Evolutionary conservation across 1,140 invertebrate species (phyloP), one percentile per base, ranked within the genome.

Genomic region (Drosophila obscura): DNA sequence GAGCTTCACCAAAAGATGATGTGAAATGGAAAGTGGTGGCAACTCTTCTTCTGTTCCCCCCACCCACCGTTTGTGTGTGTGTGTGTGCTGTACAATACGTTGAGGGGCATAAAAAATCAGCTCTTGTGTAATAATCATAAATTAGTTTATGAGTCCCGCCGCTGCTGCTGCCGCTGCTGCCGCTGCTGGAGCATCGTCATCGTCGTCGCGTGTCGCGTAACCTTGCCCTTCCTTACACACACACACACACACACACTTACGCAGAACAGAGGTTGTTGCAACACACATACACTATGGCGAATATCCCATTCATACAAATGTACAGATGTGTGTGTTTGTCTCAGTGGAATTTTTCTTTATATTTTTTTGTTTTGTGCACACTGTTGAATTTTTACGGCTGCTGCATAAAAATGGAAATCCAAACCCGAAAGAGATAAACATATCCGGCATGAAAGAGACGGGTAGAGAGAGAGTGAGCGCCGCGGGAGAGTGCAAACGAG

Each of bases 111-210:
- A 88, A 83, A 88, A 87, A 87, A 83, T 88, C 83, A 88, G 83
- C 83, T 76, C 83, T 88, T 56, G 77, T 71, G 85, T 90, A 90
- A 90, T 90, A 90, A 90, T 90, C 87, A 90, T 90, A 90, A 90
- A 90, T 90, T 90, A 90, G 87, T 90, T 90, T 87, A 90, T 85
- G 81, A 88, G 84, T 80, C 82, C 51, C 51, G 51, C 35, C 9
- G 35, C 35, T 35, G 31, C 31, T 0, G 31, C 31, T 35, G 31
- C 26, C 6, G 26, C 26, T 28, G 28, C 39, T 39, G 51, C 28
- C 22, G 15, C 51, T 41, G 45, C 24, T 64, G 69, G 71, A 73
- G 60, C 59, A 57, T 60, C 69, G 63, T 64, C 76, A 69, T 80
- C 78, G 51, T 41, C 49, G 73, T 77, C 73, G 82, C 82, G 82